Evolutionary conservation across 2,888 invertebrate genomes (phyloP).

Genomic region (Phorcus lineatus): DNA sequence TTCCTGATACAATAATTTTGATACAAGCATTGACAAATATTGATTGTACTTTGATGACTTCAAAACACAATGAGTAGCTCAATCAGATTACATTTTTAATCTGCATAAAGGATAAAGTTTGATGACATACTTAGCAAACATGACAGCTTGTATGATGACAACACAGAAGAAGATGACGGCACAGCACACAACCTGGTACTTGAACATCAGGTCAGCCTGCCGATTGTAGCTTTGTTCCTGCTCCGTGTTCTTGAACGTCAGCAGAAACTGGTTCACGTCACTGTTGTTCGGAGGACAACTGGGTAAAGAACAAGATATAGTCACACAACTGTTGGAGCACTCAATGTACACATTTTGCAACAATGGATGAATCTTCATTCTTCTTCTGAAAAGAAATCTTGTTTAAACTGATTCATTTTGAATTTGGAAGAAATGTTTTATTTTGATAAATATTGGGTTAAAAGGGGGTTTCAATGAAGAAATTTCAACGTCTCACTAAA

Average conservation of each 20-base stretch:
- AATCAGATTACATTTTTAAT: too few species aligned
- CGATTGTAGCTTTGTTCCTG: conserved; percentile 88
- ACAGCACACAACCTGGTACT: conserved; percentile 88
- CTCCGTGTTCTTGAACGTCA: conserved; percentile 86
- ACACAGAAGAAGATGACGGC: conserved; percentile 86
- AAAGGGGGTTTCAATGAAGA: too few species aligned
- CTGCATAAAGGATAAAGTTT: not conserved
- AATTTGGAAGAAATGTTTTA: too few species aligned
- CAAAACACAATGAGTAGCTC: too few species aligned
- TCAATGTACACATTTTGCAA: not conserved
- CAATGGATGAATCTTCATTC: too few species aligned
- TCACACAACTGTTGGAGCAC: not conserved
- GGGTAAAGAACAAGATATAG: conserved; percentile 32
- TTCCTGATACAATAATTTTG: too few species aligned
- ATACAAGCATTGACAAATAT: too few species aligned
- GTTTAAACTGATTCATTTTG: too few species aligned
- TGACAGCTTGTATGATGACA: conserved; percentile 86
- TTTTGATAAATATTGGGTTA: too few species aligned
- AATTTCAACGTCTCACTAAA: too few species aligned
- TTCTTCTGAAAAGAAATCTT: too few species aligned
- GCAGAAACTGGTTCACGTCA: conserved; percentile 86
- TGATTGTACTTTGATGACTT: too few species aligned
- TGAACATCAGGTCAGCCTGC: conserved; percentile 88
- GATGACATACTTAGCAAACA: conserved; percentile 83
- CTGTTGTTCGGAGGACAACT: conserved; percentile 83